These are phyloP conservation scores for Psittacula cyanocephala DNA, from an alignment of 2,113 vertebrate genomes.

Conservation along the genomic window DNA sequence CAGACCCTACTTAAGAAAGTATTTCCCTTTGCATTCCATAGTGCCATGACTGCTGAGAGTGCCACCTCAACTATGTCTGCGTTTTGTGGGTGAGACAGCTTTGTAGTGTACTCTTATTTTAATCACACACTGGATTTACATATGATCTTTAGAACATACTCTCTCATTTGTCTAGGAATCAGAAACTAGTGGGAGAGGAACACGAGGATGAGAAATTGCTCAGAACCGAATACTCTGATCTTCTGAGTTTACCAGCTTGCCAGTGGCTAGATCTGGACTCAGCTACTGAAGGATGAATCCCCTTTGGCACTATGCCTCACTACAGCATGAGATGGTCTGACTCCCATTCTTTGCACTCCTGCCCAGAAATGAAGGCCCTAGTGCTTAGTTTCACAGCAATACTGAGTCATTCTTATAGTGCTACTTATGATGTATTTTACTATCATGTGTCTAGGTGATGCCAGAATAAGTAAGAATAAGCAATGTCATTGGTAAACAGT, in stretches of 20 bases:
- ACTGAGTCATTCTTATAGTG: neutral
- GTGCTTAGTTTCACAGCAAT: neutral
- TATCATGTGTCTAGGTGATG: rapidly evolving
- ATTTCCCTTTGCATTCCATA: neutral
- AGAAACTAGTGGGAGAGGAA: neutral
- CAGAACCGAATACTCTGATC: neutral
- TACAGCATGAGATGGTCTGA: neutral
- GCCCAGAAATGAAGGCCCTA: neutral
- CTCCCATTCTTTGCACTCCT: neutral
- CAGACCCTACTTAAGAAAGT: neutral
- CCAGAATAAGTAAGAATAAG: neutral
- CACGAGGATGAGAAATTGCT: neutral
- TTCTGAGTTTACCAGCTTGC: neutral
- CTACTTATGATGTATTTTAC: neutral
- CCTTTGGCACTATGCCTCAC: rapidly evolving
- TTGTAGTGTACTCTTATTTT: neutral
- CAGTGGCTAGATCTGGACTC: neutral
- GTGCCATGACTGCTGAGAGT: neutral
- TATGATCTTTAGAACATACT: neutral
- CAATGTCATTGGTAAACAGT: neutral
- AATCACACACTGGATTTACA: neutral
- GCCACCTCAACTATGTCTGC: neutral
- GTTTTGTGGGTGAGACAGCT: neutral
- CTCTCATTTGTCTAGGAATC: neutral
- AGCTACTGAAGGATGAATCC: rapidly evolving